phyloP scores from a whole-genome alignment of 2,888 invertebrate genomes.

The Patella depressa region DNA sequence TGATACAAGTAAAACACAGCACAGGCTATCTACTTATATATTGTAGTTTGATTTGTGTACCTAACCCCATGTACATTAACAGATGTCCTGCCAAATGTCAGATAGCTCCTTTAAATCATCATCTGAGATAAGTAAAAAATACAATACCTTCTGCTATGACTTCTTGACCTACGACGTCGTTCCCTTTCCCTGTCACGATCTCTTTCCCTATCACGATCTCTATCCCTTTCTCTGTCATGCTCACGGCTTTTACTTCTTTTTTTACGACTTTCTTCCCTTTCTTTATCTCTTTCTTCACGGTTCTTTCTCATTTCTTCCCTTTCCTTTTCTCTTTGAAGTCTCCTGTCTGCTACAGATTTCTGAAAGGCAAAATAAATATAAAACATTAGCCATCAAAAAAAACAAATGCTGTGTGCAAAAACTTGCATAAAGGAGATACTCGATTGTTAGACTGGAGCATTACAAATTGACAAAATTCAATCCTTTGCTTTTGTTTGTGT shows the following conservation, averaged over 20 bases:
- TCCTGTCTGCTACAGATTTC: slow-evolving; percentile 66
- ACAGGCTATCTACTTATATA: too few species aligned
- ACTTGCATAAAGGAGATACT: too few species aligned
- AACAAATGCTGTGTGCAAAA: too few species aligned
- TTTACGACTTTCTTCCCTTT: slow-evolving; percentile 42
- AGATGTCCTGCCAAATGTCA: too few species aligned
- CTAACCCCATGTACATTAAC: too few species aligned
- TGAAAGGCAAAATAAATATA: slow-evolving; percentile 31
- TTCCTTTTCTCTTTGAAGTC: slow-evolving; percentile 65
- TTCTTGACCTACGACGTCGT: slow-evolving; percentile 47
- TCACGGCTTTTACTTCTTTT: slow-evolving; percentile 48
- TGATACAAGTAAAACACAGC: too few species aligned
- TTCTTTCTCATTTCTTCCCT: slow-evolving; percentile 69
- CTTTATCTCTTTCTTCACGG: slow-evolving; percentile 66
- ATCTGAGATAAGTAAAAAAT: neutral
- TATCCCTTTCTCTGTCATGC: slow-evolving; percentile 43
- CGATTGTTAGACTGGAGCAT: too few species aligned
- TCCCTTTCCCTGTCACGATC: slow-evolving; percentile 33
- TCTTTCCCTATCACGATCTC: slow-evolving; percentile 23
- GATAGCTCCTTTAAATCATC: too few species aligned
- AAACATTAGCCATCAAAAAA: neutral
- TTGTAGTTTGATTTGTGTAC: too few species aligned
- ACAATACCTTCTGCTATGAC: slow-evolving; percentile 27
- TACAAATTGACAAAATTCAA: too few species aligned
- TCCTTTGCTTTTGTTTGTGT: too few species aligned